Evolutionary conservation across 1,140 invertebrate genomes (phyloP), one percentile per base, ranked within the genome.

Genomic region (Drosophila equinoxialis): DNA sequence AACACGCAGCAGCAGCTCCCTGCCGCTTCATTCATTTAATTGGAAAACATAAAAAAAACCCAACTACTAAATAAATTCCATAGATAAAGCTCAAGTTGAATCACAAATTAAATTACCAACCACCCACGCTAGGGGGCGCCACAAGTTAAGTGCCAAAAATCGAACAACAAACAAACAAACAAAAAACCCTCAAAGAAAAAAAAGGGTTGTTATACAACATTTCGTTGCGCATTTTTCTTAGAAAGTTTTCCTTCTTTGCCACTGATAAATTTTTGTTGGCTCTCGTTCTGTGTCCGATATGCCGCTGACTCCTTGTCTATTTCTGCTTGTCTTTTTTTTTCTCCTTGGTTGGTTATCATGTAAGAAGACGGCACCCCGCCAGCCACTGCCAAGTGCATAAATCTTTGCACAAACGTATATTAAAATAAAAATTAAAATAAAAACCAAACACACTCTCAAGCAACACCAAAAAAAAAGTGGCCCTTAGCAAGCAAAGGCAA

Each of bases 191-290:
- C 0, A 5, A 30, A 30, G 30, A 17, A n/a, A 61, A 68, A 63
- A 80, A 79, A 80, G 82, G 84, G 82, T 85, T 86, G 72, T 82
- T 80, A 67, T 79, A 79, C 81, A 79, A 77, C 78, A 77, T 70
- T 75, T 73, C 75, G 76, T 39, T 79, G 76, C 76, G 76, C 75
- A 77, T 82, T 75, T 81, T 78, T 68, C 74, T 71, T 74, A 13
- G 78, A 33, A 35, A 63, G 14, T 73, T 74, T 74, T 61, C 41
- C 14, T 35, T 76, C 42, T 51, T 67, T 71, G 68, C 75, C 71
- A 77, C 84, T 87, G 84, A 89, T 89, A 89, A 89, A 89, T 89
- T 90, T 87, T 90, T 81, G 85, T 89, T 84, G 81, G 84, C 80
- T 83, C 74, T 65, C 68, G 84, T 81, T 82, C 81, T 68, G 63